These are phyloP conservation scores for Blennius ocellaris DNA, from an alignment of 2,113 vertebrate species.

Conservation along the genomic window DNA sequence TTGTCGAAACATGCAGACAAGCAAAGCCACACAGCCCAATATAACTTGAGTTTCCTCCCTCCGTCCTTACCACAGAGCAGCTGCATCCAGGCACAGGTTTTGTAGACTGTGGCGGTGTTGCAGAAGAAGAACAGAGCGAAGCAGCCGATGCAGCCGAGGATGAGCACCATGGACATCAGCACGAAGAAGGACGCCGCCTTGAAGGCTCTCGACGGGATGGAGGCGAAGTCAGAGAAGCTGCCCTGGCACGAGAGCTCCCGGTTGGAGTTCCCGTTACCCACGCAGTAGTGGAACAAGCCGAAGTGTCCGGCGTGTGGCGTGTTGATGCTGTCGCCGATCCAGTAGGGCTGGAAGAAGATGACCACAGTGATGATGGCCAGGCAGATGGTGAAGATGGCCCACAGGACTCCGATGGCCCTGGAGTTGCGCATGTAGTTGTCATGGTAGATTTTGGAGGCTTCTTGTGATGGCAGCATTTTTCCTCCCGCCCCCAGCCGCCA, in stretches of 20 bases:
- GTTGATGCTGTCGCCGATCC: constrained; percentile 92
- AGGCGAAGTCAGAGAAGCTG: constrained; percentile 91
- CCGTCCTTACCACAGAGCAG: constrained; percentile 90
- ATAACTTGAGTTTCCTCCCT: too few species aligned
- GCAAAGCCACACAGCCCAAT: too few species aligned
- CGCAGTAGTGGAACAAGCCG: constrained; percentile 92
- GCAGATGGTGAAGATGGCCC: constrained; percentile 95
- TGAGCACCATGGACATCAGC: constrained; percentile 93
- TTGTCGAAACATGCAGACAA: too few species aligned
- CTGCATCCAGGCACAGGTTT: constrained; percentile 96
- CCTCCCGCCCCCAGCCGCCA: constrained; percentile 21
- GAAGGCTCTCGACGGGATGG: constrained; percentile 91
- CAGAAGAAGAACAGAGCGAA: constrained; percentile 95
- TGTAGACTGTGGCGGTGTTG: constrained; percentile 95
- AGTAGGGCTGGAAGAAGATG: constrained; percentile 93
- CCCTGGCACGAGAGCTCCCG: constrained; percentile 89
- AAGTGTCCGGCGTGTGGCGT: constrained; percentile 77
- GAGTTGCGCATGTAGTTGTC: constrained; percentile 91
- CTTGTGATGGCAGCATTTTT: constrained; percentile 90
- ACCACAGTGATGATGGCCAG: constrained; percentile 94
- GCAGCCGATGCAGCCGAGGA: constrained; percentile 91
- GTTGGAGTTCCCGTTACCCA: constrained; percentile 86
- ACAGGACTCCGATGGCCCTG: constrained; percentile 89
- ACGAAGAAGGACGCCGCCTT: constrained; percentile 92
- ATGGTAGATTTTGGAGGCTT: constrained; percentile 92